Conservation (phyloP, 2,888 invertebrate genomes). For the Boloria euphrosyne region DNA sequence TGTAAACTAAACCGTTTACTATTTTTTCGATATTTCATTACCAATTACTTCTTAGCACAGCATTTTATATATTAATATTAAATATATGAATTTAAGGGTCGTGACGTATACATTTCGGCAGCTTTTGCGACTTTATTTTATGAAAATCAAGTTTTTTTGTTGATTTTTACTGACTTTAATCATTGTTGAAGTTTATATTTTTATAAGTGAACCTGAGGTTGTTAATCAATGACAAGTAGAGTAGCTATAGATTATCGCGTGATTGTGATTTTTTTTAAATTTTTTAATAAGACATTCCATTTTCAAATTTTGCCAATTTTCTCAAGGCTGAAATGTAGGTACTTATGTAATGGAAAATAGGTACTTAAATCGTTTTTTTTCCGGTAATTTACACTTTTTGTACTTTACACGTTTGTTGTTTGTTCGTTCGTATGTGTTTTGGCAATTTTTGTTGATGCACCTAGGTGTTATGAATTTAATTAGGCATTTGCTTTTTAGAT, state of each 20-base stretch:
- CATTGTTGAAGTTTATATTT: conserved; percentile 66
- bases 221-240: conserved; percentile 52
- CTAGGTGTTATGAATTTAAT: conserved; percentile 46
- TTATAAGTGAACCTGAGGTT: conserved; percentile 53
- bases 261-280: conserved; percentile 64
- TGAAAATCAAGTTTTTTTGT: conserved; percentile 53
- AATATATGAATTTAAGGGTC: conserved; percentile 20
- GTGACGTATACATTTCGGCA: conserved; percentile 39
- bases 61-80: conserved; percentile 13
- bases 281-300: conserved; percentile 68
- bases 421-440: conserved; percentile 51
- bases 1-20: too few species aligned
- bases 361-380: conserved; percentile 57
- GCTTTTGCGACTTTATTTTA: conserved; percentile 45
- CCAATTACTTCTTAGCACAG: background rate
- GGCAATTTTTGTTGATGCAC: conserved; percentile 55
- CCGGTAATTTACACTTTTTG: conserved; percentile 71
- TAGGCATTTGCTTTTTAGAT: conserved; percentile 19
- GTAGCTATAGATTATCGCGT: conserved; percentile 44
- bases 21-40: too few species aligned
- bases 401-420: conserved; percentile 51
- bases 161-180: conserved; percentile 66
- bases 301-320: conserved; percentile 57
- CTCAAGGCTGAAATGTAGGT: conserved; percentile 62
- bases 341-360: conserved; percentile 48